These are phyloP conservation scores for Sebastes trivittatus DNA, from an alignment of 2,797 vertebrate species.

Conservation along the genomic window DNA sequence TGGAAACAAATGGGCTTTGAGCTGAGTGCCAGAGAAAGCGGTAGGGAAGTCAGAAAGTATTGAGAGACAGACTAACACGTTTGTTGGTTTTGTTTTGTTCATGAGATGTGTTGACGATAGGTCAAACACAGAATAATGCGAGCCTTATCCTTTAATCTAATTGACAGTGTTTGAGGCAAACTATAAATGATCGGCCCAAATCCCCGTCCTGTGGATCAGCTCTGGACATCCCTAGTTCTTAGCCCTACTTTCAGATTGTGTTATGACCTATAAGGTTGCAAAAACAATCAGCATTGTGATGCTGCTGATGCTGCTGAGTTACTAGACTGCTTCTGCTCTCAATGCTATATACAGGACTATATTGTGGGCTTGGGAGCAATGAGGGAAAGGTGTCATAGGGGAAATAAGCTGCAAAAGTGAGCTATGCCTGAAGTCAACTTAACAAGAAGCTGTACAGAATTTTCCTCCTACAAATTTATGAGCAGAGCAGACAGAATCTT, in stretches of 20 bases:
- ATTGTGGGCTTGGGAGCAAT: constrained; percentile 48
- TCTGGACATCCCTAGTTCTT: constrained; percentile 4
- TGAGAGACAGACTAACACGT: neutral
- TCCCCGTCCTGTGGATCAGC: neutral
- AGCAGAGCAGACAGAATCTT: constrained; percentile 28
- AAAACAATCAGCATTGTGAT: constrained; percentile 36
- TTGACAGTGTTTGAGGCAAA: neutral
- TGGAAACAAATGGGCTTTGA: neutral
- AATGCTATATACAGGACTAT: constrained; percentile 34
- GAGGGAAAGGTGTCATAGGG: constrained; percentile 48
- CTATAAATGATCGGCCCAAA: neutral
- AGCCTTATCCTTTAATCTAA: constrained; percentile 1
- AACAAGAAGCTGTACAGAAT: constrained; percentile 36
- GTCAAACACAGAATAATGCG: neutral
- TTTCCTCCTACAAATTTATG: constrained; percentile 40
- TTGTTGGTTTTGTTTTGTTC: neutral
- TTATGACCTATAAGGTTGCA: constrained; percentile 25
- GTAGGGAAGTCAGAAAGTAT: neutral
- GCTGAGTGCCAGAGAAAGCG: neutral
- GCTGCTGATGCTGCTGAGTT: constrained; percentile 30
- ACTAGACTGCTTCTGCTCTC: constrained; percentile 20
- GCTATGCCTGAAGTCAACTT: constrained; percentile 48
- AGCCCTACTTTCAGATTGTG: neutral
- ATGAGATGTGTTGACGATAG: neutral
- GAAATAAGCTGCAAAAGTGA: constrained; percentile 62